These are phyloP conservation scores for Pipistrellus nathusii DNA, from an alignment of 2,797 vertebrate species.

Conservation along the genomic window DNA sequence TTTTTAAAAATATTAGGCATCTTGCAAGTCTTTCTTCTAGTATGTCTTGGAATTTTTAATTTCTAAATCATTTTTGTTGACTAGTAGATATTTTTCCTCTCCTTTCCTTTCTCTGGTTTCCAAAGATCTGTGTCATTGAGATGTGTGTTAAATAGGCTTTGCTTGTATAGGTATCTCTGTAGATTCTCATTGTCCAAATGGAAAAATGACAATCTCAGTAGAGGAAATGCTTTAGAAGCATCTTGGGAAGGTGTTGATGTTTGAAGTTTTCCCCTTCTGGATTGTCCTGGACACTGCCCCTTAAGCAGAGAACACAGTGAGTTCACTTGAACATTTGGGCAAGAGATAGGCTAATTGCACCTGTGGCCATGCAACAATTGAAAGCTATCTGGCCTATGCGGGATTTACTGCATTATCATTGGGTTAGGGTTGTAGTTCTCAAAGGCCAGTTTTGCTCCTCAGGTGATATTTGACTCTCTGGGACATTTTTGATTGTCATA, in stretches of 20 bases:
- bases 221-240: neutral
- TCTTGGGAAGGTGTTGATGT: neutral
- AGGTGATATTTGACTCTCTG: neutral
- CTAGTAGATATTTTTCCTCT: neutral
- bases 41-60: neutral
- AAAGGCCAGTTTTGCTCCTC: neutral
- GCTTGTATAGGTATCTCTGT: neutral
- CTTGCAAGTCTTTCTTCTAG: neutral
- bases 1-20: neutral
- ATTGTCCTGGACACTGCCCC: neutral
- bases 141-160: neutral
- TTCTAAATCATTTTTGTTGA: neutral
- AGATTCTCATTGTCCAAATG: neutral
- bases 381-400: neutral
- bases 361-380: neutral
- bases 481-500: neutral
- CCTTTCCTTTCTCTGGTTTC: constrained; percentile 2
- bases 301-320: neutral
- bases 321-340: neutral
- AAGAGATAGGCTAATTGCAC: neutral
- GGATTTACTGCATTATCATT: neutral
- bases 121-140: neutral
- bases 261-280: fast-evolving
- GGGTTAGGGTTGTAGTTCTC: neutral
- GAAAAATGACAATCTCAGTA: neutral